phyloP scores from a whole-genome alignment of 2,888 invertebrate species.

The Clivina fossor region DNA sequence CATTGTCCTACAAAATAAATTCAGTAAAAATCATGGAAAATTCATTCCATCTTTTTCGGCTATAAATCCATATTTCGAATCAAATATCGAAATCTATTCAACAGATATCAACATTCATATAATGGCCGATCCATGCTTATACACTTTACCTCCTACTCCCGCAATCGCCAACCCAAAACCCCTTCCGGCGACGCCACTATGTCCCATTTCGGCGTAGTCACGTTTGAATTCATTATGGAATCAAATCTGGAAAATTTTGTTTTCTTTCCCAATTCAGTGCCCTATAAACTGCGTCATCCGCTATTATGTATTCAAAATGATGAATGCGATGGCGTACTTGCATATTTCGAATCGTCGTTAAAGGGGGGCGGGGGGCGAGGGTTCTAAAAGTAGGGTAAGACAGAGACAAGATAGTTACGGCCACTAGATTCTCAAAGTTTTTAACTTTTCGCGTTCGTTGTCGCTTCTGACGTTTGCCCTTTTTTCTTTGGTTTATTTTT shows the following conservation, averaged over 20 bases:
- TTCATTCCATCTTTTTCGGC: too few relatives aligned
- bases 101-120: too few relatives aligned
- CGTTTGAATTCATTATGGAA: constrained; percentile 32
- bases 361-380: constrained; percentile 3
- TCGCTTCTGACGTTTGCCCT: constrained; percentile 19
- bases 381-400: too few relatives aligned
- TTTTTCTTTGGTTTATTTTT: constrained; percentile 8
- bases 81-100: too few relatives aligned
- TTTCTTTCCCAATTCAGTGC: constrained; percentile 31
- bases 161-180: too few relatives aligned
- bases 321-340: constrained; percentile 26
- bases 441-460: constrained; percentile 22
- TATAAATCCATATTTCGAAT: too few relatives aligned
- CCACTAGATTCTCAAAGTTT: constrained; percentile 18
- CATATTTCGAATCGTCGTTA: constrained; percentile 11
- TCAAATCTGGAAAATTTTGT: constrained; percentile 29
- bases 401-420: constrained; percentile 9
- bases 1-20: too few relatives aligned
- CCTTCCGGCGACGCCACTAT: too few relatives aligned
- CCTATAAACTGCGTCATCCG: constrained; percentile 10
- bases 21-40: too few relatives aligned
- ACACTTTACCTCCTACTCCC: too few relatives aligned
- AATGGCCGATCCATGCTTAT: too few relatives aligned
- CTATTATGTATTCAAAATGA: constrained; percentile 32
- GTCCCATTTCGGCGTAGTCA: constrained; percentile 20